These are phyloP conservation scores for Peromyscus polionotus DNA, from an alignment of 2,113 vertebrate species.

Conservation along the genomic window DNA sequence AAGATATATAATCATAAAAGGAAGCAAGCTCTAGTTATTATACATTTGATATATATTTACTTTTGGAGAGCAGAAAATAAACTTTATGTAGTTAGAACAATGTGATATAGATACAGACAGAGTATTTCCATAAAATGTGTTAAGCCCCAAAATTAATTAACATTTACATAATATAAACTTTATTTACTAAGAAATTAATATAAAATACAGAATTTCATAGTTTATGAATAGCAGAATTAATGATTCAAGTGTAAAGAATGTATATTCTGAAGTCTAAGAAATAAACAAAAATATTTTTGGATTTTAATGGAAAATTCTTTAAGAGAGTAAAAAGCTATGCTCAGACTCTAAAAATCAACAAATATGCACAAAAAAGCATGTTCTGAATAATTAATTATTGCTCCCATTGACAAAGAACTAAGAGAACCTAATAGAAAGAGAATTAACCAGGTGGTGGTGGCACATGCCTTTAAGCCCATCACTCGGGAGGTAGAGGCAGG, in stretches of 20 bases:
- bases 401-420: background rate
- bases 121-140: too few relatives aligned
- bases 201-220: background rate
- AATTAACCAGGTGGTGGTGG: too few relatives aligned
- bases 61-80: background rate
- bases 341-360: background rate
- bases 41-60: background rate
- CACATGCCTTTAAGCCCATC: too few relatives aligned
- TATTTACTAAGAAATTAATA: background rate
- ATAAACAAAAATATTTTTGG: background rate
- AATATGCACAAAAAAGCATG: background rate
- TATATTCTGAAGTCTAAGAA: too few relatives aligned
- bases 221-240: background rate
- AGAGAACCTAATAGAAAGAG: background rate
- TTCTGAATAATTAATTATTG: background rate
- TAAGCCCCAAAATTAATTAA: background rate
- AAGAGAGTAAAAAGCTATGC: background rate
- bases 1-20: background rate
- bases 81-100: background rate
- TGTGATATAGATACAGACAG: too few relatives aligned
- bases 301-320: fast-evolving
- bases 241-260: background rate
- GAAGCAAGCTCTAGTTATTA: background rate
- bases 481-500: too few relatives aligned
- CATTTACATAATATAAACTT: background rate